phyloP scores from a whole-genome alignment of 1,140 invertebrate species.

The Tyrophagus putrescentiae region DNA sequence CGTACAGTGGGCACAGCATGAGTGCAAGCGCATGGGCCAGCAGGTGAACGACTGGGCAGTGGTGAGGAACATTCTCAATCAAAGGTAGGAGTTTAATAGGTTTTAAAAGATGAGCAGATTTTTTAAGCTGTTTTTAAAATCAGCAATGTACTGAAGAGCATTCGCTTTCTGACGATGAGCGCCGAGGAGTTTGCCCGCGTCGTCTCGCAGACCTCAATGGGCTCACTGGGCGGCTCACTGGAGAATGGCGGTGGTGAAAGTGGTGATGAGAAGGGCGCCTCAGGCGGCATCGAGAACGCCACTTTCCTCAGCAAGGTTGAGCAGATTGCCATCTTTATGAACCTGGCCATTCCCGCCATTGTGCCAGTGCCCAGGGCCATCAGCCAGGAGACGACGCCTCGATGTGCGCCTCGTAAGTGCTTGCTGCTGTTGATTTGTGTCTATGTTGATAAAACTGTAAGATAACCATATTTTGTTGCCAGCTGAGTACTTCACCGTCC shows the following conservation, averaged over 20 bases:
- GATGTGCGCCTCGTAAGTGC: constrained; percentile 24
- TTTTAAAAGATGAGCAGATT: background rate
- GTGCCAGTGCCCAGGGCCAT: constrained; percentile 28
- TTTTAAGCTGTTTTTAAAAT: background rate
- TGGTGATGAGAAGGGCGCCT: background rate
- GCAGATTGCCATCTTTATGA: constrained; percentile 30
- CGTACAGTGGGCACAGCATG: constrained; percentile 28
- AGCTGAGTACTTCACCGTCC: constrained; percentile 28
- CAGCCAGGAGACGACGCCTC: constrained; percentile 25
- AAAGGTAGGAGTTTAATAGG: constrained; percentile 17
- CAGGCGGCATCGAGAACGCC: background rate
- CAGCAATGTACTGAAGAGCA: constrained; percentile 22
- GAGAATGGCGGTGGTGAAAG: background rate
- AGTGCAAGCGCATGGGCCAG: constrained; percentile 25
- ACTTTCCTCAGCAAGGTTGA: constrained; percentile 27
- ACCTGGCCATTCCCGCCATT: constrained; percentile 30
- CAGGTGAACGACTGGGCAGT: constrained; percentile 24
- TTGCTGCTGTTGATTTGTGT: background rate
- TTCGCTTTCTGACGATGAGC: constrained; percentile 30
- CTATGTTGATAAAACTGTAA: background rate
- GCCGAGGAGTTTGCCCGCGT: constrained; percentile 28
- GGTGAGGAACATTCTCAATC: constrained; percentile 22
- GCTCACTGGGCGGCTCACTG: background rate
- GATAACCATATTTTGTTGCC: background rate
- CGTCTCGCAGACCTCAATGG: constrained; percentile 20